phyloP scores from a whole-genome alignment of 2,888 invertebrate genomes.

The Lapara coniferarum region DNA sequence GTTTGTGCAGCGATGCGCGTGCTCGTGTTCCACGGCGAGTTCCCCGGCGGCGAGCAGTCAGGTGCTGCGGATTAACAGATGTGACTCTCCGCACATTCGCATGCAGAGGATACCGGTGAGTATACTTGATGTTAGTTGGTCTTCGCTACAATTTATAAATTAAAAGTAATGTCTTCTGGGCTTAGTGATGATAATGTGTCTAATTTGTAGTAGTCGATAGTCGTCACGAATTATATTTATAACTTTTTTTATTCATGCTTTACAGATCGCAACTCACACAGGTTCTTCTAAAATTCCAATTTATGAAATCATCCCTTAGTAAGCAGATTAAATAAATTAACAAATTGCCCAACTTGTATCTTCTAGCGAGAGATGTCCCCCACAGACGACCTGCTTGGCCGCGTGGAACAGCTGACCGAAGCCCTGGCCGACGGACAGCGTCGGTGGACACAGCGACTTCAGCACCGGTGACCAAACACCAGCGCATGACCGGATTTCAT shows the following conservation, averaged over 20 bases:
- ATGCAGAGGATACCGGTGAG: background rate
- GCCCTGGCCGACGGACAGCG: conserved; percentile 53
- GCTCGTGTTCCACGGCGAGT: conserved; percentile 1
- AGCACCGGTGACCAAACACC: background rate
- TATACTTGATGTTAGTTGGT: too few species aligned
- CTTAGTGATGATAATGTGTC: too few species aligned
- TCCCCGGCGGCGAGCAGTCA: background rate
- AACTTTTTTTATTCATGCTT: too few species aligned
- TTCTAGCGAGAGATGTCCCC: conserved; percentile 42
- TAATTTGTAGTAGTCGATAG: too few species aligned
- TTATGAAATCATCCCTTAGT: too few species aligned
- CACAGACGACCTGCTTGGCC: conserved; percentile 51
- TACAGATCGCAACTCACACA: too few species aligned
- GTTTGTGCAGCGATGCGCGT: background rate
- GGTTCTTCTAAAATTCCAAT: too few species aligned
- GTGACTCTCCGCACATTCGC: background rate
- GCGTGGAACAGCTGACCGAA: conserved; percentile 55
- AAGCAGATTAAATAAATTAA: too few species aligned
- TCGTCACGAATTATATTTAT: too few species aligned
- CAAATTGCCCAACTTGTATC: background rate
- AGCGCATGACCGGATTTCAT: too few species aligned
- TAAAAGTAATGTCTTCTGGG: too few species aligned
- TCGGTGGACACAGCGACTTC: conserved; percentile 49
- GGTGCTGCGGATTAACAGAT: background rate
- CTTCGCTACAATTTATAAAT: too few species aligned